A percentile compares a stretch with the other conserved stretches of the same genome.
These are phyloP conservation scores for Macrophya alboannulata DNA, from an alignment of 2,888 invertebrate species.

Conservation along the genomic window DNA sequence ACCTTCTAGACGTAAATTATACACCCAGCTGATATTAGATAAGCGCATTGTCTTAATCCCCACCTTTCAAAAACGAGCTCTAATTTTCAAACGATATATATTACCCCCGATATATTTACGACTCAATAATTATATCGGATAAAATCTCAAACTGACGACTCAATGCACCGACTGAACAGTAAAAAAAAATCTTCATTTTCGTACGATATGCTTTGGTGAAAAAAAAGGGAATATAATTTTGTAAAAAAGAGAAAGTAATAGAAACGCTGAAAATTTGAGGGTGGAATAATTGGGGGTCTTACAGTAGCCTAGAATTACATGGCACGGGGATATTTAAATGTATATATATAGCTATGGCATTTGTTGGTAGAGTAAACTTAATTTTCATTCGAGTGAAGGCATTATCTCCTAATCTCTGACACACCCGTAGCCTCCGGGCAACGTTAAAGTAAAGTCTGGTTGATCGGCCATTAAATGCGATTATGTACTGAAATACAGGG, in stretches of 20 bases:
- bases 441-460: slow-evolving; percentile 38
- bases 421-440: slow-evolving; percentile 5
- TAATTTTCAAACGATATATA: slow-evolving; percentile 29
- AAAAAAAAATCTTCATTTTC: no score
- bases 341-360: background rate
- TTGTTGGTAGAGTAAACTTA: slow-evolving; percentile 22
- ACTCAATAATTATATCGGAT: background rate
- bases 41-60: slow-evolving; percentile 15
- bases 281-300: background rate
- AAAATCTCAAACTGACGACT: background rate
- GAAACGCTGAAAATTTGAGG: background rate
- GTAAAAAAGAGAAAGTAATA: background rate
- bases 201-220: no score
- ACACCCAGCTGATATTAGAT: background rate
- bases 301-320: background rate
- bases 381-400: slow-evolving; percentile 8
- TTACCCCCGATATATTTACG: background rate
- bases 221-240: background rate
- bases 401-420: slow-evolving; percentile 42
- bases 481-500: slow-evolving; percentile 39
- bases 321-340: background rate
- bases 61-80: background rate
- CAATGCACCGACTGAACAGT: background rate
- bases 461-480: slow-evolving; percentile 45
- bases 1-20: background rate